These are phyloP conservation scores for Ectobius pallidus DNA, from an alignment of 2,888 invertebrate genomes.

Conservation along the genomic window DNA sequence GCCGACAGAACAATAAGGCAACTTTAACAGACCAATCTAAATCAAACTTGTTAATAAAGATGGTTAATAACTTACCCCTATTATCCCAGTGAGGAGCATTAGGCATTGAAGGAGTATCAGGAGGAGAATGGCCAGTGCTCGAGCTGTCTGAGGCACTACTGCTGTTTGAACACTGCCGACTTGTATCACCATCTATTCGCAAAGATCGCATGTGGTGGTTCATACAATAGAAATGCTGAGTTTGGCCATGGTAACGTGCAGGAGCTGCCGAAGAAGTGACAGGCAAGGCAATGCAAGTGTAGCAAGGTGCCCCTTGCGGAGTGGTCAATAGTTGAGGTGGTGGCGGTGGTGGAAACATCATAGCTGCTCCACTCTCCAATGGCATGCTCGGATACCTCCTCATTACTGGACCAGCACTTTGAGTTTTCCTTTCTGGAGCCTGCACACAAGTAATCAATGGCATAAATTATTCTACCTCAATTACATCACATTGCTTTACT, in stretches of 20 bases:
- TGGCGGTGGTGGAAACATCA: slow-evolving; percentile 52
- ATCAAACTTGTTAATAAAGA: no score
- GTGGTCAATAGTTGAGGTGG: slow-evolving; percentile 52
- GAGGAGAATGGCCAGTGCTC: slow-evolving; percentile 61
- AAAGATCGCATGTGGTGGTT: slow-evolving; percentile 57
- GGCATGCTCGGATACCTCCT: slow-evolving; percentile 9
- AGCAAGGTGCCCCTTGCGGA: slow-evolving; percentile 49
- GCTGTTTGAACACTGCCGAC: slow-evolving; percentile 60
- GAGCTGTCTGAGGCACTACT: slow-evolving; percentile 59
- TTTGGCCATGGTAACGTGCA: slow-evolving; percentile 43
- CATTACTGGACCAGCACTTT: slow-evolving; percentile 19
- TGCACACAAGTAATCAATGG: slow-evolving; percentile 16
- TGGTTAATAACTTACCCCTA: slow-evolving; percentile 26
- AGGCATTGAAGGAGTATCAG: slow-evolving; percentile 57
- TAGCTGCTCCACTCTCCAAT: slow-evolving; percentile 47
- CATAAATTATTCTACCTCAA: no score
- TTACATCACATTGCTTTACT: no score
- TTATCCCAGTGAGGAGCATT: slow-evolving; percentile 39
- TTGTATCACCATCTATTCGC: slow-evolving; percentile 58
- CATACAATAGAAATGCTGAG: slow-evolving; percentile 54
- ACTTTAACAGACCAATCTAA: no score
- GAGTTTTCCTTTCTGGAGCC: slow-evolving; percentile 32
- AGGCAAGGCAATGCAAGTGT: slow-evolving; percentile 53
- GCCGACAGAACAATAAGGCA: no score
- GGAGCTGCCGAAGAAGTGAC: slow-evolving; percentile 45